phyloP scores from a whole-genome alignment of 2,888 invertebrate genomes.

The Lymantria monacha region DNA sequence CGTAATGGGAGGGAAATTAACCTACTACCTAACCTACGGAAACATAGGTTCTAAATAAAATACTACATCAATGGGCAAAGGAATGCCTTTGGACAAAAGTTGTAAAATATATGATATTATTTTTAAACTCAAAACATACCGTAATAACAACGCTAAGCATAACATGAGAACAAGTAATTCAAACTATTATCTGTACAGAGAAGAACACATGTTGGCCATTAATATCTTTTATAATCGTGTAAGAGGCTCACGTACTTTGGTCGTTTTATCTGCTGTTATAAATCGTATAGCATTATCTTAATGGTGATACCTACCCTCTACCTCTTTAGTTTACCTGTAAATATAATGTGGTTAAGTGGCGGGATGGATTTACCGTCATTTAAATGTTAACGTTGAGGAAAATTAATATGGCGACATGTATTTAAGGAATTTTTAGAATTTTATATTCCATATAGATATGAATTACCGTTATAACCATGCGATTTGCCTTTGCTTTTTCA shows the following conservation, averaged over 20 bases:
- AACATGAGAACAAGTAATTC: slow-evolving; percentile 12
- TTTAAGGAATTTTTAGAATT: neutral
- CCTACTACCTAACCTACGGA: too few species aligned
- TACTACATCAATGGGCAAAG: too few species aligned
- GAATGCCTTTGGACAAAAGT: too few species aligned
- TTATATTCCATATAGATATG: neutral
- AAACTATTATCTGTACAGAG: slow-evolving; percentile 30
- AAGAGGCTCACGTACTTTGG: slow-evolving; percentile 49
- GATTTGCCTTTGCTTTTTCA: neutral
- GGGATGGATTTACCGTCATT: slow-evolving; percentile 5
- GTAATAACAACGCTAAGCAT: slow-evolving; percentile 2
- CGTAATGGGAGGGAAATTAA: too few species aligned
- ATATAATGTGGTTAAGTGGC: slow-evolving; percentile 17
- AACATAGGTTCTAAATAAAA: too few species aligned
- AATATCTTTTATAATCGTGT: slow-evolving; percentile 44
- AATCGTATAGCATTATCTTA: slow-evolving; percentile 55
- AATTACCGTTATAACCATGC: neutral
- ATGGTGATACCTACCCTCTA: slow-evolving; percentile 45
- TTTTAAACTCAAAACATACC: neutral
- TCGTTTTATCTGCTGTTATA: slow-evolving; percentile 47
- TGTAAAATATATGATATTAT: too few species aligned
- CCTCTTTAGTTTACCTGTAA: slow-evolving; percentile 25
- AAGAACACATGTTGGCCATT: slow-evolving; percentile 53
- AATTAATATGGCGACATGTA: neutral
- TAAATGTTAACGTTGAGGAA: neutral